Evolutionary conservation across 2,113 vertebrate genomes (phyloP), one percentile per base, ranked within the genome.

Genomic region (Phylloscopus trochiloides): DNA sequence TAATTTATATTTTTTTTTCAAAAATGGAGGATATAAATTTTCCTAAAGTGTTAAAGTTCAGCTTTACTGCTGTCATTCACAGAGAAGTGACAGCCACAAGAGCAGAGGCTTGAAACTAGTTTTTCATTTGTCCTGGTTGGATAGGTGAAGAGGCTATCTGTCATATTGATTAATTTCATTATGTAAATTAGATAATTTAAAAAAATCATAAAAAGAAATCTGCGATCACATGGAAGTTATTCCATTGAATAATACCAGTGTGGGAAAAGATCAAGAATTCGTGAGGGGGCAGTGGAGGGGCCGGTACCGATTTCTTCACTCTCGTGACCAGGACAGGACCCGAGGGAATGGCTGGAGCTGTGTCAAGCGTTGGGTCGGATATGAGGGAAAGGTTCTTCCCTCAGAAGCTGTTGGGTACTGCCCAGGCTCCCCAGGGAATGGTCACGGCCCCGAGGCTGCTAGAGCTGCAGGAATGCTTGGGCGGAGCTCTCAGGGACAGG

Each of bases 361-460:
- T 2, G 38, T 12, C 54, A 4, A 9, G 36, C 6, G 1, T 4
- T 14, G 7, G 32, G 58, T 1, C 5, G 63, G 47, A 4, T 1
- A 2, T 12, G 13, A 28, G 48, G 54, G 19, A 9, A 40, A 25
- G n/a, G 28, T 15, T 40, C 29, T 47, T 40, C 55, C n/a, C 32
- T 21, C 40, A 29, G 17, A 32, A 42, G 20, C 7, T 10, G 38
- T 2, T 7, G 4, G 21, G 54, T 52, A 31, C 62, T 26, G 57
- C 7, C 10, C 68, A 16, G 31, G 32, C 38, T 72, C 13, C 47
- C 10, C 57, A 29, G 24, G 70, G 59, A n/a, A 19, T 19, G 70
- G 58, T 1, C 45, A 25, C 16, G 3, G 38, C 14, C n/a, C 17
- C 28, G 5, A 18, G 50, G 50, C 70, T 55, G 47, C 45, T 32